Conservation (phyloP, 2,888 invertebrate species). For the Lasioglossum morio region DNA sequence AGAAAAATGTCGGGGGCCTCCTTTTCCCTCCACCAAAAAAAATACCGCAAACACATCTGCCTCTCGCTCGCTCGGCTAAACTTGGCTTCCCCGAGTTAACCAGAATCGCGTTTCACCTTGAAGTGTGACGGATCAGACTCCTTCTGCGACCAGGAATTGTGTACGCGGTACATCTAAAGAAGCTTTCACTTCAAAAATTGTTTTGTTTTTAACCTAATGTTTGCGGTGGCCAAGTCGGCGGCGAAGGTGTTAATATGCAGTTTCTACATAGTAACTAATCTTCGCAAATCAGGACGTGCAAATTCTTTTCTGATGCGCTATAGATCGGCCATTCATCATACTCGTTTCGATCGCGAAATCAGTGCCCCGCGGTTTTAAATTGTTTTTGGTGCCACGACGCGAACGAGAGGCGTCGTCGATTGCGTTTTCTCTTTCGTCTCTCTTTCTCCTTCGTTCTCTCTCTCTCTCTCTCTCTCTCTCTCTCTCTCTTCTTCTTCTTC, state of each 20-base stretch:
- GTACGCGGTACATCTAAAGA: too few relatives aligned
- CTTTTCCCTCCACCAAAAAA: too few relatives aligned
- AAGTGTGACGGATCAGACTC: too few relatives aligned
- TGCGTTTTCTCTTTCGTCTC: neutral
- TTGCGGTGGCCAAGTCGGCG: too few relatives aligned
- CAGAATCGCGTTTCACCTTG: too few relatives aligned
- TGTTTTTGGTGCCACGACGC: slow-evolving; percentile 1
- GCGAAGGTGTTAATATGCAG: neutral
- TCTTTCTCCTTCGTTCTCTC: neutral
- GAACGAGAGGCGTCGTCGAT: slow-evolving; percentile 24
- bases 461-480: neutral
- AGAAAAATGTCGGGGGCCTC: too few relatives aligned
- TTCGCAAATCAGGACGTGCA: neutral
- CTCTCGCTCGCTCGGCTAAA: too few relatives aligned
- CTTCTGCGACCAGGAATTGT: too few relatives aligned
- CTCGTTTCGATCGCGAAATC: slow-evolving; percentile 38
- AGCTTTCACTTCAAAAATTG: neutral
- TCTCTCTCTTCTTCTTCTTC: too few relatives aligned
- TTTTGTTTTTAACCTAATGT: too few relatives aligned
- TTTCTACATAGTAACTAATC: neutral
- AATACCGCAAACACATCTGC: too few relatives aligned
- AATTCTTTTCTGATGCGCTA: neutral
- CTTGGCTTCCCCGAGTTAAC: too few relatives aligned
- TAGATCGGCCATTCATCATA: neutral
- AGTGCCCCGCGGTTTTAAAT: slow-evolving; percentile 25